Conservation (phyloP, 2,797 vertebrate species). For the Cynopterus sphinx region DNA sequence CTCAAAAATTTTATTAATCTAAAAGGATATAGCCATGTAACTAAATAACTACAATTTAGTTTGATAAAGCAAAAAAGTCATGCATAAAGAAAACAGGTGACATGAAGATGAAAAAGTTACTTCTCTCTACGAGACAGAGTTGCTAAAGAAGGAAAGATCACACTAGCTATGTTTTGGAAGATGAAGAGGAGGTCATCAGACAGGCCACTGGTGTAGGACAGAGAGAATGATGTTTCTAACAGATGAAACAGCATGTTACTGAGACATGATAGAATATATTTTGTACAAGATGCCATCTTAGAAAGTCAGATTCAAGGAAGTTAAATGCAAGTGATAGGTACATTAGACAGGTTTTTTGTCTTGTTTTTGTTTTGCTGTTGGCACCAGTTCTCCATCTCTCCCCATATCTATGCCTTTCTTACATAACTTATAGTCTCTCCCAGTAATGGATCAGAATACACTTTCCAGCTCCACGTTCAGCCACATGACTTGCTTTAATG, state of each 20-base stretch:
- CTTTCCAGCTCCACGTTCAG: neutral
- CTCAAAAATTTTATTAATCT: slow-evolving; percentile 1
- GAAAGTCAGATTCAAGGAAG: neutral
- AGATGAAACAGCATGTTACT: neutral
- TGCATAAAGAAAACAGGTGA: neutral
- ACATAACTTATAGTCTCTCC: neutral
- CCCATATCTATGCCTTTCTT: neutral
- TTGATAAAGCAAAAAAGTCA: neutral
- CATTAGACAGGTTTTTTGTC: neutral
- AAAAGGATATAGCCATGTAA: neutral
- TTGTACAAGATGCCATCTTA: neutral
- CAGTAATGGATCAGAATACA: neutral
- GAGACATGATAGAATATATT: neutral
- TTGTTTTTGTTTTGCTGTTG: neutral
- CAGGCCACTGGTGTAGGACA: neutral
- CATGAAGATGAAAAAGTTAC: neutral
- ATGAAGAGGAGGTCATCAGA: neutral
- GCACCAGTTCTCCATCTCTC: neutral
- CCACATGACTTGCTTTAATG: neutral
- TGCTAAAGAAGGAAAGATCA: neutral
- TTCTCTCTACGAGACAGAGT: neutral
- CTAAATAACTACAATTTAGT: neutral
- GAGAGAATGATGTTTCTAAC: neutral
- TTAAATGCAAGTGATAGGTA: neutral
- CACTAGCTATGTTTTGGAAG: neutral